These are phyloP conservation scores for Eilema caniola DNA, from an alignment of 2,888 invertebrate species.

Conservation along the genomic window DNA sequence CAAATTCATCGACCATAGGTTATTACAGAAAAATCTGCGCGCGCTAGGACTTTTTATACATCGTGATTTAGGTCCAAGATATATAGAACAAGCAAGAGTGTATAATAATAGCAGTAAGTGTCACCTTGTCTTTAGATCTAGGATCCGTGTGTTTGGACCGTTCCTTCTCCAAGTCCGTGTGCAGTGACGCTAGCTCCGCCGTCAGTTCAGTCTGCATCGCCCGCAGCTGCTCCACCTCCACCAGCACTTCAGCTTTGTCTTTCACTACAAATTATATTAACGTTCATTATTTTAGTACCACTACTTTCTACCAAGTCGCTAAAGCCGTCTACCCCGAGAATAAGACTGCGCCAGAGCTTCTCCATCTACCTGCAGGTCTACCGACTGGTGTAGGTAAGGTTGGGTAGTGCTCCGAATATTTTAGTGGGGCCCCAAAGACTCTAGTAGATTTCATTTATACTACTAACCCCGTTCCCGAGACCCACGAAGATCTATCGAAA, in stretches of 20 bases:
- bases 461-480: no score
- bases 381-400: not conserved
- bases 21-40: no score
- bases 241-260: constrained; percentile 91
- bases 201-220: constrained; percentile 91
- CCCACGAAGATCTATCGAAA: no score
- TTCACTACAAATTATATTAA: constrained; percentile 88
- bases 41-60: no score
- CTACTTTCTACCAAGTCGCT: not conserved
- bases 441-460: no score
- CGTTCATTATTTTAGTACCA: not conserved
- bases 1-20: no score
- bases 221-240: constrained; percentile 90
- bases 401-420: not conserved
- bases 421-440: no score
- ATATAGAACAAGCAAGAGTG: no score
- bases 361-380: not conserved
- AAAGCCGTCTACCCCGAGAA: not conserved
- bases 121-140: constrained; percentile 84
- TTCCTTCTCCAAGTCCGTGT: constrained; percentile 92
- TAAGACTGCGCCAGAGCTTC: not conserved
- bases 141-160: constrained; percentile 89
- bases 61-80: no score
- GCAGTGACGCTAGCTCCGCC: constrained; percentile 89
- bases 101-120: not conserved